A percentile compares a stretch with the other conserved stretches of the same genome.
phyloP scores from a whole-genome alignment of 2,113 vertebrate species.

The Ondatra zibethicus region DNA sequence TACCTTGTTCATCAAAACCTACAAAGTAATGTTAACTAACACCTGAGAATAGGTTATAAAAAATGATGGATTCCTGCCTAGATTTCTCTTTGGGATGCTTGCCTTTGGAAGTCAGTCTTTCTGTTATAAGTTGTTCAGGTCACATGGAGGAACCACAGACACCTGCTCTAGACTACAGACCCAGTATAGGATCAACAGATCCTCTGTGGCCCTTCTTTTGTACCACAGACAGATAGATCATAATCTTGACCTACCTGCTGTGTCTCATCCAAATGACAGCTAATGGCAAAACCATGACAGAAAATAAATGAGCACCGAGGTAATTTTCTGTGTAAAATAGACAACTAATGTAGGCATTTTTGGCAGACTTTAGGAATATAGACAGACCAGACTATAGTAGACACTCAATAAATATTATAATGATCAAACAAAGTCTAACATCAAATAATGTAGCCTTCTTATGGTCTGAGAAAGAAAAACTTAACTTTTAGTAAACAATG shows the following conservation, averaged over 20 bases:
- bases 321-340: neutral
- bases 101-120: neutral
- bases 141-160: neutral
- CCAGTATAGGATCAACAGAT: neutral
- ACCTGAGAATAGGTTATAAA: neutral
- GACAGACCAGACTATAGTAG: neutral
- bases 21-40: neutral
- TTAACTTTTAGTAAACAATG: neutral
- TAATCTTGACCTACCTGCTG: neutral
- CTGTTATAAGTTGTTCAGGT: neutral
- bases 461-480: neutral
- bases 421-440: neutral
- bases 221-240: neutral
- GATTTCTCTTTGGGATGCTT: neutral
- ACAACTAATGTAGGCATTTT: neutral
- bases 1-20: neutral
- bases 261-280: neutral
- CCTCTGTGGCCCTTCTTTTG: neutral
- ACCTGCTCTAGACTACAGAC: neutral
- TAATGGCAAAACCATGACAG: neutral
- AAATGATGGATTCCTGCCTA: neutral
- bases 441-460: conserved; percentile 36
- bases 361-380: neutral
- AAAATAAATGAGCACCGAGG: neutral
- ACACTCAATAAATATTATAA: neutral